Percentiles rank a stretch among this genome's conserved stretches.
Conservation (phyloP, 2,888 invertebrate genomes). For the Thymelicus acteon region DNA sequence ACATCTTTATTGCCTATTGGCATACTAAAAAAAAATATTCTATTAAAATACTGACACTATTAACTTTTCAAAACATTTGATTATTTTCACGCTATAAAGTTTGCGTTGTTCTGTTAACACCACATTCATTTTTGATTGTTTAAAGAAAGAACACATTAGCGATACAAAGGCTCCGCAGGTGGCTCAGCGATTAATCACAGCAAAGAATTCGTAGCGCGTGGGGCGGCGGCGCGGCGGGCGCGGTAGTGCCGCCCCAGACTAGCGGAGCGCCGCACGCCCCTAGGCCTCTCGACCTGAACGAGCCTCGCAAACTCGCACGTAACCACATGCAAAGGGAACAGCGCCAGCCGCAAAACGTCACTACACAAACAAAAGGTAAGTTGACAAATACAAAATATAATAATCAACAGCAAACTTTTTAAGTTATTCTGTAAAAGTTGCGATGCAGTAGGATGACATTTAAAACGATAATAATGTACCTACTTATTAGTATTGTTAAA, state of each 20-base stretch:
- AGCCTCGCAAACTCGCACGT: constrained; percentile 29
- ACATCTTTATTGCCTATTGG: too few species aligned
- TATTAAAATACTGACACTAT: neutral
- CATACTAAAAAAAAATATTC: neutral
- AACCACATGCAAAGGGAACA: constrained; percentile 36
- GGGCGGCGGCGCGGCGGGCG: constrained; percentile 58
- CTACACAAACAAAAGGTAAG: constrained; percentile 21
- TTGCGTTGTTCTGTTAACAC: constrained; percentile 23
- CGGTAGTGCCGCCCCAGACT: constrained; percentile 76
- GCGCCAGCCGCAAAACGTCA: neutral
- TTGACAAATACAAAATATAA: neutral
- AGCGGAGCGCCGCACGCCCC: constrained; percentile 68
- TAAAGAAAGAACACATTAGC: constrained; percentile 51
- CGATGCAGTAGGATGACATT: neutral
- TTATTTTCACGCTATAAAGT: constrained; percentile 11
- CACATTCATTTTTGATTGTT: constrained; percentile 47
- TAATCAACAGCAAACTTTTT: constrained; percentile 1
- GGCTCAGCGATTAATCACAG: constrained; percentile 80
- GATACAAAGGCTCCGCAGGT: constrained; percentile 81
- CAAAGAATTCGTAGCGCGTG: constrained; percentile 60
- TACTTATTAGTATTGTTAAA: too few species aligned
- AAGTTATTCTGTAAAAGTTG: neutral
- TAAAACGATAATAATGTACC: too few species aligned
- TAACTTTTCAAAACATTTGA: neutral
- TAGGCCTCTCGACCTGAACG: constrained; percentile 50